Evolutionary conservation across 2,888 invertebrate species (phyloP), one percentile per base, ranked within the genome.

Genomic region (Adelognathus sp.): DNA sequence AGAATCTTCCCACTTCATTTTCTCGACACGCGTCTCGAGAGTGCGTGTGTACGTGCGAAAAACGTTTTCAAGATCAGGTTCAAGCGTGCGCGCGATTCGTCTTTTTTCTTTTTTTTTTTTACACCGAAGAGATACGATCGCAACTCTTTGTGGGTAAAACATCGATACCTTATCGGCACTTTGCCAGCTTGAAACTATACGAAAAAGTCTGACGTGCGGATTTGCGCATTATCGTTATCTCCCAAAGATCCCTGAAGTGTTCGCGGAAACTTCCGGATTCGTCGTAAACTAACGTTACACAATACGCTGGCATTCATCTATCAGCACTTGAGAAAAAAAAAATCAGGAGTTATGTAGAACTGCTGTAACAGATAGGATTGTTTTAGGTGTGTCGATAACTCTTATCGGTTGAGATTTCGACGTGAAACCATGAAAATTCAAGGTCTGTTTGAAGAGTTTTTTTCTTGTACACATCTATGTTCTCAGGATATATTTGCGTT

Each of bases 31-130:
- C 21, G 21, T 41, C 6, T 16, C 3, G 36, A n/a, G 2, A n/a
- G 9, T n/a, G 36, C n/a, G 7, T 44, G 46, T 24, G 24, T 9
- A 1, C 3, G 36, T 3, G 39, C 44, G 16, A 60, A 60, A 74
- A 60, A 60, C n/a, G 33, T 61, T 46, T 72, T 72, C 41, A 54
- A 72, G 41, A 64, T 27, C 44, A 29, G 70, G 44, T 64, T 63
- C 41, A 41, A 64, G 64, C 36, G 50, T 29, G 44, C 60, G 29
- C 36, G 52, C 52, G 67, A 33, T 27, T 11, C 11, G 4, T 18
- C 21, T 11, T 21, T 21, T n/a, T n/a, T n/a, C n/a, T n/a, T n/a
- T n/a, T n/a, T n/a, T n/a, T n/a, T n/a, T n/a, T n/a, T n/a, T n/a
- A n/a, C n/a, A 31, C 9, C 3, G 18, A 18, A 39, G 27, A 18